phyloP scores from a whole-genome alignment of 2,888 invertebrate species.

The Orchesella flavescens region DNA sequence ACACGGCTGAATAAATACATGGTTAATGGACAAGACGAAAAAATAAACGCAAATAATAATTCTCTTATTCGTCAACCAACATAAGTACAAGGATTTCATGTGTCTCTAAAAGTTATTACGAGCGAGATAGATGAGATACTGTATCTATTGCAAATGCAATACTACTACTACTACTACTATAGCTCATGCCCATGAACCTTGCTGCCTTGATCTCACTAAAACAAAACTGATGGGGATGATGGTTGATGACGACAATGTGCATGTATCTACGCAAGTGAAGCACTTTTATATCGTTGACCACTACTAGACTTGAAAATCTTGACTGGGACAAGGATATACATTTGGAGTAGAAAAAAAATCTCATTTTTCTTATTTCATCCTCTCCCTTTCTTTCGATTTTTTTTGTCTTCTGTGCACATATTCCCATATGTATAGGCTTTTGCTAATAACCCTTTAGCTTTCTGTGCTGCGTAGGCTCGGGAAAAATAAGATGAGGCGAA shows the following conservation, averaged over 20 bases:
- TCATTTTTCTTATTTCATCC: background rate
- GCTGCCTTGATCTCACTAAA: constrained; percentile 62
- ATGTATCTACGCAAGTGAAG: too few relatives aligned
- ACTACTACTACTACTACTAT: too few relatives aligned
- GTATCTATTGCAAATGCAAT: too few relatives aligned
- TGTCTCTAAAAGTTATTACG: too few relatives aligned
- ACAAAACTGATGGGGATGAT: background rate
- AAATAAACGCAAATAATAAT: constrained; percentile 13
- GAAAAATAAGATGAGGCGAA: too few relatives aligned
- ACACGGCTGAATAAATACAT: constrained; percentile 21
- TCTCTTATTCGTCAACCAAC: background rate
- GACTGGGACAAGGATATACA: constrained; percentile 52
- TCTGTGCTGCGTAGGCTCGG: too few relatives aligned
- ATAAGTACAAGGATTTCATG: too few relatives aligned
- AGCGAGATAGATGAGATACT: too few relatives aligned
- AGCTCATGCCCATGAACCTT: constrained; percentile 64
- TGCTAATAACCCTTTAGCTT: too few relatives aligned
- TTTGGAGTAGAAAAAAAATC: background rate
- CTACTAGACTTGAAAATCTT: constrained; percentile 45
- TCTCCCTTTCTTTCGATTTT: constrained; percentile 9
- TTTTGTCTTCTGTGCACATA: background rate
- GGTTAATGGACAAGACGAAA: constrained; percentile 4
- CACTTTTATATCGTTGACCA: constrained; percentile 3
- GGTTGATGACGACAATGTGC: background rate
- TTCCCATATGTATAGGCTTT: too few relatives aligned